These are phyloP conservation scores for Masnerella sp. DNA, from an alignment of 2,888 invertebrate species.

Conservation along the genomic window DNA sequence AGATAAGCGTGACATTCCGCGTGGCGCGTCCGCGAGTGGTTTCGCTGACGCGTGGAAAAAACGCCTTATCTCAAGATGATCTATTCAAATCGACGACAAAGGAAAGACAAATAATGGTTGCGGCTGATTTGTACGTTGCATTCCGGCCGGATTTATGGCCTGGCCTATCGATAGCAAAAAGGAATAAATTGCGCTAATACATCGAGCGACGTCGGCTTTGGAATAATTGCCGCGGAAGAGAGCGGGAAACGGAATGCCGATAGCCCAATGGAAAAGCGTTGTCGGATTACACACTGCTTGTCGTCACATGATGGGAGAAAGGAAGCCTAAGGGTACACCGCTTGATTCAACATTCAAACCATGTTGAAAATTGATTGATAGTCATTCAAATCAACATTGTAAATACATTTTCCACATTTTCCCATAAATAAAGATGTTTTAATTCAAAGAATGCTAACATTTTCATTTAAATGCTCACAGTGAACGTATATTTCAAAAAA, in stretches of 20 bases:
- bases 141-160: conserved; percentile 14
- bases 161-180: neutral
- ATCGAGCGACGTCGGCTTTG: conserved; percentile 7
- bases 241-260: neutral
- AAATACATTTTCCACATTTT: too few relatives aligned
- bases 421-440: too few relatives aligned
- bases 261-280: conserved; percentile 20
- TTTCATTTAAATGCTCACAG: too few relatives aligned
- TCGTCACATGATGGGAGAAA: conserved; percentile 62
- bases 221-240: conserved; percentile 18
- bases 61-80: conserved; percentile 4
- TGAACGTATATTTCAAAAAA: too few relatives aligned
- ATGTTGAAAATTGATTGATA: too few relatives aligned
- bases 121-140: conserved; percentile 28
- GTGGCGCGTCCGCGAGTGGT: too few relatives aligned
- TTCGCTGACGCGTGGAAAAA: too few relatives aligned
- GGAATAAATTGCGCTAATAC: conserved; percentile 11
- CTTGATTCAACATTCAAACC: too few relatives aligned
- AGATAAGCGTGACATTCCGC: conserved; percentile 36
- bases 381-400: too few relatives aligned
- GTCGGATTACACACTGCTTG: conserved; percentile 46
- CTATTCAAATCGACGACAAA: conserved; percentile 3
- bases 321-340: too few relatives aligned
- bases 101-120: conserved; percentile 25
- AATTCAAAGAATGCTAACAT: too few relatives aligned